Conservation (phyloP, 1,140 invertebrate species). For the Sinella curviseta region DNA sequence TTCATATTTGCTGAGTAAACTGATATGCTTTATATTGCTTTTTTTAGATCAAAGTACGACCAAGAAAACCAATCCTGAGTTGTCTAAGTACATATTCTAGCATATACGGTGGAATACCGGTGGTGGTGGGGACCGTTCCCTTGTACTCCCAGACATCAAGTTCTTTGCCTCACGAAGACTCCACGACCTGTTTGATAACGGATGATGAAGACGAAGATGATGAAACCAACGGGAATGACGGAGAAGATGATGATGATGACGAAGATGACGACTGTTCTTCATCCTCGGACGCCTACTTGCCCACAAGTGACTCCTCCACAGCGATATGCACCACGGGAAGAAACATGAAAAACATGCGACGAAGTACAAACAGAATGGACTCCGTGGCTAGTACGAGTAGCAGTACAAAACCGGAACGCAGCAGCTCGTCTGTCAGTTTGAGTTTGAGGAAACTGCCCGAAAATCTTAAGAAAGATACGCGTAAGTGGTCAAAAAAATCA, state of each 20-base stretch:
- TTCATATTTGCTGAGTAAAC: too few species aligned
- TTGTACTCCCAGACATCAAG: slow-evolving; percentile 17
- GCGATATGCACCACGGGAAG: not conserved
- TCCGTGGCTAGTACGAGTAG: not conserved
- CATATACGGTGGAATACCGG: slow-evolving; percentile 31
- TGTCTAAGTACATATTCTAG: slow-evolving; percentile 31
- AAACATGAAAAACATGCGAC: not conserved
- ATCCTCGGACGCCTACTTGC: slow-evolving; percentile 25
- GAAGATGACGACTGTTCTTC: slow-evolving; percentile 33
- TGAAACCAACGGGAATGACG: slow-evolving; percentile 9
- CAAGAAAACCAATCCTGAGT: slow-evolving; percentile 29
- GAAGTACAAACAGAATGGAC: slow-evolving; percentile 3
- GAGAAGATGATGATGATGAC: slow-evolving; percentile 32
- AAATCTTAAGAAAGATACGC: slow-evolving; percentile 4
- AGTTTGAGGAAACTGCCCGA: not conserved
- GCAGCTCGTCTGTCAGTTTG: slow-evolving; percentile 3
- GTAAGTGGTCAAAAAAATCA: not conserved
- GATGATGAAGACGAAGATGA: slow-evolving; percentile 30
- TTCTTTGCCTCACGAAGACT: slow-evolving; percentile 1
- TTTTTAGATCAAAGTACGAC: slow-evolving; percentile 36
- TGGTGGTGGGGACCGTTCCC: slow-evolving; percentile 28
- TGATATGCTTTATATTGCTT: not conserved
- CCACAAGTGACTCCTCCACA: not conserved
- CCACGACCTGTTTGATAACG: slow-evolving; percentile 16
- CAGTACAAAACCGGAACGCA: slow-evolving; percentile 12